Base-by-base conservation (phyloP, 2,113 vertebrate genomes). In the Hystrix cristata region DNA sequence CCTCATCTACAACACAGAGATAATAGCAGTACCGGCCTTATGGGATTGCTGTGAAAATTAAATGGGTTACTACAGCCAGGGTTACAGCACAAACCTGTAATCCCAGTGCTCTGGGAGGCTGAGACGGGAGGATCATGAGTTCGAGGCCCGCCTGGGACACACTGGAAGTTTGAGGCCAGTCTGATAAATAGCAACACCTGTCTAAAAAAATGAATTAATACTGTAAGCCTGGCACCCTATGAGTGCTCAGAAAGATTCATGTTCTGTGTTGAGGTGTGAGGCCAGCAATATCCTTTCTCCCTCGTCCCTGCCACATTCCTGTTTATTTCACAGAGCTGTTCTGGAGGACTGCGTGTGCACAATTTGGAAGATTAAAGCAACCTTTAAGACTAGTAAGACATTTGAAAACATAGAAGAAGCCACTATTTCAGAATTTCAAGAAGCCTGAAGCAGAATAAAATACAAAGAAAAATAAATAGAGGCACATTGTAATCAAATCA, bases 331-430 rank as follows among this genome's bases (percentile, higher is more conserved):
- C 31, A 87, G 55, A 94, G 65, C 71, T 95, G 86, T 60, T 93
- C 82, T 25, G 23, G 55, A 55, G 29, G 38, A 9, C 23, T 80
- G 25, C 34, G 34, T 48, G 16, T 55, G 84, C 51, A 65, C 51
- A 78, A 29, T 46, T 72, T 53, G 62, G 74, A 67, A 38, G 38
- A 29, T 59, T 29, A 57, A 48, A 91, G 72, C 25, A 34, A 10
- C 38, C 85, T 92, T 84, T 27, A 67, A 74, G 71, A 81, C 82
- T 53, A 11, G 15, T 59, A 76, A 80, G 57, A 89, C 5, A 21
- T 38, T 85, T 55, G 19, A 67, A 95, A 91, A 85, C 60, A 31
- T 59, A n/a, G 90, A 79, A 82, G 81, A 84, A 94, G 57, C 34
- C 23, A 16, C 15, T 21, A 10, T 69, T 62, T 12, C 16, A 80